Evolutionary conservation across 2,113 vertebrate species (phyloP), one percentile per base, ranked within the genome.

Genomic region (Nothocercus nigrocapillus): DNA sequence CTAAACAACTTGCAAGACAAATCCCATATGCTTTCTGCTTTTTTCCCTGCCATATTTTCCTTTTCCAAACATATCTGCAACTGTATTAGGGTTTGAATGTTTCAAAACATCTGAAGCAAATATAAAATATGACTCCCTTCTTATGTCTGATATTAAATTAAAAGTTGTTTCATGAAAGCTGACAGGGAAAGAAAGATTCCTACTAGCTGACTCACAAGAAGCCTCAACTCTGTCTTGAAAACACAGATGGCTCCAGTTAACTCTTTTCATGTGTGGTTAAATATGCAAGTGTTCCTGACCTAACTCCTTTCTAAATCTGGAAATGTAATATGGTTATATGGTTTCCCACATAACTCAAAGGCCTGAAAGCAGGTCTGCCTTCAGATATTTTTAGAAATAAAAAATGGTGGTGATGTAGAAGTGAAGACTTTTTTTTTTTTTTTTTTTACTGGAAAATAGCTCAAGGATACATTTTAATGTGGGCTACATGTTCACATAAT

Each of bases 211-310:
- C 59, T 96, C 56, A 78, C 59, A 93, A 80, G 68, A 84, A 74
- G 40, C 62, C 9, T 40, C 51, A 68, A 20, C 11, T 66, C 32
- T 25, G 5, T 69, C 56, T 63, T 75, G 53, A 88, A 78, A 56
- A 83, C 92, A 90, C 78, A 97, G 93, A 95, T 94, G 75, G 79
- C 40, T 62, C 34, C 66, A 49, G 64, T 82, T 92, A 96, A 95
- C 34, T 82, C 67, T 92, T 79, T 87, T n/a, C 28, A 24, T 49
- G n/a, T 81, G 64, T 58, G 30, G 28, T 53, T 84, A 88, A 86
- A 72, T 36, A 68, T 19, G 53, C 36, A 79, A 85, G 45, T 16
- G 9, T 32, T 83, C 3, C 3, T 61, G 47, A 83, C 53, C 36
- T 28, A 62, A 15, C 0, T 4, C 36, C 56, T 77, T 64, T 80